Percentiles rank a stretch among this genome's conserved stretches.
Conservation (phyloP, 2,113 vertebrate species). For the Nestor notabilis region DNA sequence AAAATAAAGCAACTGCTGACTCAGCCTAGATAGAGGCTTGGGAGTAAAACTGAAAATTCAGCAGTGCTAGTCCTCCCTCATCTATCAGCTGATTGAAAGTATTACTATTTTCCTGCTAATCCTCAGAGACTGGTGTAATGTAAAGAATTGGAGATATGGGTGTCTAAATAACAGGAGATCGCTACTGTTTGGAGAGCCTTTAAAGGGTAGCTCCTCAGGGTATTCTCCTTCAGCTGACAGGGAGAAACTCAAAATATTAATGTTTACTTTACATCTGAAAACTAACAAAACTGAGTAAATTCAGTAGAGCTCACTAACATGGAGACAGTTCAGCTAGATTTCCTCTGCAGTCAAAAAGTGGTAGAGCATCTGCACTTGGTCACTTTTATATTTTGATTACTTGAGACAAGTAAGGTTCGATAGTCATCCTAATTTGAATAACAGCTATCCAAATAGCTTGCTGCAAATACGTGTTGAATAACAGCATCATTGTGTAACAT, state of each 20-base stretch:
- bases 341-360: neutral
- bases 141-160: constrained; percentile 37
- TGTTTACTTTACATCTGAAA: constrained; percentile 33
- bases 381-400: neutral
- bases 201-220: constrained; percentile 55
- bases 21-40: constrained; percentile 18
- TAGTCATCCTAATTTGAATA: neutral
- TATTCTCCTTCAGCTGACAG: neutral
- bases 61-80: constrained; percentile 1
- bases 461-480: neutral
- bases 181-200: constrained; percentile 44
- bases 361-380: neutral
- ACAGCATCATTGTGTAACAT: neutral
- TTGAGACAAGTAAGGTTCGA: neutral
- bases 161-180: constrained; percentile 52
- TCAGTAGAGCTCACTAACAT: neutral
- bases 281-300: constrained; percentile 11
- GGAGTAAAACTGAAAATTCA: constrained; percentile 63
- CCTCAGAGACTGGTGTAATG: constrained; percentile 36
- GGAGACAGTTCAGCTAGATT: neutral
- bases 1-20: constrained; percentile 63
- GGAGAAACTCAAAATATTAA: constrained; percentile 32
- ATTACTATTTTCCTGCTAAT: constrained; percentile 53
- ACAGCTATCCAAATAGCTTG: neutral
- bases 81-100: constrained; percentile 34